Evolutionary conservation across 1,140 invertebrate species (phyloP), one percentile per base, ranked within the genome.

Genomic region (Drosophila prosaltans): DNA sequence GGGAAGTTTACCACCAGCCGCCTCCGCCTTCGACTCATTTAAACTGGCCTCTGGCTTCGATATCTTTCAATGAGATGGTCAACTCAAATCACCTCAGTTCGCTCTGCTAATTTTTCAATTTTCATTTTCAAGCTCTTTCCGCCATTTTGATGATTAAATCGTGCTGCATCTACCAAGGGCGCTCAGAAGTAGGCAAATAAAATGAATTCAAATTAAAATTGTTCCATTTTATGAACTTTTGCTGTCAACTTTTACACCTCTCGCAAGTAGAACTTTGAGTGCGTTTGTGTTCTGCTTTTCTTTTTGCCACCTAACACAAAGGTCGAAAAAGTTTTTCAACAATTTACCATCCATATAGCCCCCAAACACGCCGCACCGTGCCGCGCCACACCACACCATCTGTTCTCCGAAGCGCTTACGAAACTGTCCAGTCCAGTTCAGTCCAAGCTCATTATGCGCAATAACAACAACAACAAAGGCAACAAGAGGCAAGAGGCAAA

Each of bases 211-310:
- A 88, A 82, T 88, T 76, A 85, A 82, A 78, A 76, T 73, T 72
- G 69, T 57, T 70, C 24, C 66, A 51, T 65, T 76, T 74, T 71
- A 63, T 83, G 72, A 80, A 84, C 76, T 81, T 81, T 79, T 70
- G 59, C 78, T 64, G 69, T 73, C 71, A 86, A 79, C 79, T 88
- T 88, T 86, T 74, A 69, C 82, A 86, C 79, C 71, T 74, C 59
- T 61, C 26, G 48, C 48, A 48, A 58, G 30, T 26, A 26, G 65
- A 78, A 83, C 65, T 85, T 80, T 84, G 58, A 77, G 74, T 74
- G 78, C 24, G 39, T n/a, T 65, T 36, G 3, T 36, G 32, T 36
- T 36, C 1, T 36, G 32, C 32, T 2, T 26, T 70, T 65, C 26
- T 61, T 55, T 43, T 55, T 43, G 28, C 65, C 40, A 39, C 65